phyloP scores from a whole-genome alignment of 2,797 vertebrate species.

The Sparidentex hasta region DNA sequence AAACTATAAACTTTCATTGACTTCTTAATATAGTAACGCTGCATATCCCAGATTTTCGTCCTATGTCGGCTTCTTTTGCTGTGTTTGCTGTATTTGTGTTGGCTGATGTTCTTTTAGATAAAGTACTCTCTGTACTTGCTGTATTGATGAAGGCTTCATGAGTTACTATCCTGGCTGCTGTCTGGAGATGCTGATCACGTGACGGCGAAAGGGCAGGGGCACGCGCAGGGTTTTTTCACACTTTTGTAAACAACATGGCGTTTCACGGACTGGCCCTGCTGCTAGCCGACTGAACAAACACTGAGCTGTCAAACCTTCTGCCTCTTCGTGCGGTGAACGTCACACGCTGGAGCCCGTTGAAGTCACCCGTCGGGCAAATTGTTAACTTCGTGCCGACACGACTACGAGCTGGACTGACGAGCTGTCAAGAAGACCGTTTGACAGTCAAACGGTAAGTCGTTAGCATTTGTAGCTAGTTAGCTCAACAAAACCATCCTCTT shows the following conservation, averaged over 20 bases:
- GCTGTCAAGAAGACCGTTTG: slow-evolving; percentile 70
- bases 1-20: not conserved
- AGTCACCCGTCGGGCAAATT: not conserved
- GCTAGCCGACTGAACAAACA: slow-evolving; percentile 52
- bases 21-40: not conserved
- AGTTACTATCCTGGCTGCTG: no score
- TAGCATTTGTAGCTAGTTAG: slow-evolving; percentile 70
- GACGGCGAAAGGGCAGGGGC: slow-evolving; percentile 55
- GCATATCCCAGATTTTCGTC: not conserved
- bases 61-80: not conserved
- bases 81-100: not conserved
- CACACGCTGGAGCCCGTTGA: not conserved
- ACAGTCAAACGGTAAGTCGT: slow-evolving; percentile 70
- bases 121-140: no score
- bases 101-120: no score
- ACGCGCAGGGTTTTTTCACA: slow-evolving; percentile 68
- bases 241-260: slow-evolving; percentile 90
- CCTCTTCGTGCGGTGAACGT: not conserved
- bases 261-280: slow-evolving; percentile 49
- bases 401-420: slow-evolving; percentile 45
- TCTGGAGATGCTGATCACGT: slow-evolving; percentile 47
- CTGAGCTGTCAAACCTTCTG: slow-evolving; percentile 17
- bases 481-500: not conserved
- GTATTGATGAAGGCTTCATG: no score
- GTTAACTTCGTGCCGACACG: not conserved